Base-by-base conservation (phyloP, 2,888 invertebrate species). In the Agapostemon virescens region DNA sequence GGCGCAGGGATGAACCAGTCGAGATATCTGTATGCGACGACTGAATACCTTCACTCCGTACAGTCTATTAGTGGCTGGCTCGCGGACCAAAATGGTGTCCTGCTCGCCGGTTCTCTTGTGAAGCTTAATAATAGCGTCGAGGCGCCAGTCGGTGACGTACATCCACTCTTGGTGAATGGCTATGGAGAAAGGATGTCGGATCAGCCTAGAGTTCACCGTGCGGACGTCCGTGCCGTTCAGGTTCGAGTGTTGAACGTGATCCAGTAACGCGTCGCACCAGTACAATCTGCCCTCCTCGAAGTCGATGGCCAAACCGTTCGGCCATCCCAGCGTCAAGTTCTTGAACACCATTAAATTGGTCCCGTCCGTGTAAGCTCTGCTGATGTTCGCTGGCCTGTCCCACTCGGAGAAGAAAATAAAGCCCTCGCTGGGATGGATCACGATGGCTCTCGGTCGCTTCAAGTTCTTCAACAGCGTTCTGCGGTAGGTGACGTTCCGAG, bases 71-170 rank as follows among this genome's bases (percentile, higher is more conserved):
- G 97, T 97, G 87, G 97, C 97, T 2, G 98, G 98, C 89, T 98
- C 98, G 33, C 97, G 94, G 0, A 98, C 97, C 92, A 98, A 95
- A 74, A 97, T 96, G 85, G 97, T 96, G 90, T 98, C 98, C 86
- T 96, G 96, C 70, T 96, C 97, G 0, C 98, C 98, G 0, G 96
- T 97, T 63, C 96, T 93, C 92, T 99, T 99, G 90, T 98, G 96
- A 84, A 99, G 93, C 33, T 97, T 94, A 17, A 98, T 96, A 73
- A 99, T 98, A 0, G 98, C 98, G 92, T 99, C 98, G 67, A 98
- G 93, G 68, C 99, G 94, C 98, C 99, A 99, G 92, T 99, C 99
- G 0, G 99, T 98, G 67, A 98, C 98, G 92, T 98, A 99, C 95
- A 99, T 97, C 94, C 96, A 98, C 36, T 98, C 97, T 84, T 95